Percentiles rank a stretch among this genome's conserved stretches.
Evolutionary conservation across 2,797 vertebrate genomes (phyloP).

Genomic region (Amazona finschi): DNA sequence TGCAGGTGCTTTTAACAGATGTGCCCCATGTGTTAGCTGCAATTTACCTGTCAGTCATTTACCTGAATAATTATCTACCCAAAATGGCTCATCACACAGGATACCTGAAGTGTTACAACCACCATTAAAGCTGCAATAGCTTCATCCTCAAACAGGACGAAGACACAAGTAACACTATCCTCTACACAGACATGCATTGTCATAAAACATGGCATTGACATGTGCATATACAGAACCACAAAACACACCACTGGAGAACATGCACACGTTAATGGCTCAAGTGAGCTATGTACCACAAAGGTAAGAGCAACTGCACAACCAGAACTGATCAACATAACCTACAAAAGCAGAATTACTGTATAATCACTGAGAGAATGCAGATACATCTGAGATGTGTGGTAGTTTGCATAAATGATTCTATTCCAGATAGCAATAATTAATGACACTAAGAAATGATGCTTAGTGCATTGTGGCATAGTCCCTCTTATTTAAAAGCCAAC

Average conservation of each 20-base stretch:
- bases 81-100: background rate
- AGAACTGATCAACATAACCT: background rate
- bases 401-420: background rate
- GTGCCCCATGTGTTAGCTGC: background rate
- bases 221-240: background rate
- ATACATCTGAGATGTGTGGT: background rate
- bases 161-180: background rate
- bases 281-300: background rate
- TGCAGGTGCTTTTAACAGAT: constrained; percentile 22
- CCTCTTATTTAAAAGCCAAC: background rate
- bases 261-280: background rate
- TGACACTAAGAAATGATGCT: background rate
- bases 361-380: background rate
- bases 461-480: background rate
- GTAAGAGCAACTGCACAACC: background rate
- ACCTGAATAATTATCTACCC: constrained; percentile 20
- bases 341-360: background rate
- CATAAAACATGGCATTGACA: background rate
- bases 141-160: background rate
- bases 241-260: background rate
- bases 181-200: background rate
- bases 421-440: background rate
- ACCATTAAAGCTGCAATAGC: background rate
- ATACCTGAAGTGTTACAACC: background rate
- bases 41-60: constrained; percentile 43